These are phyloP conservation scores for Hydropsyche tenuis DNA, from an alignment of 1,140 invertebrate genomes.

Conservation along the genomic window DNA sequence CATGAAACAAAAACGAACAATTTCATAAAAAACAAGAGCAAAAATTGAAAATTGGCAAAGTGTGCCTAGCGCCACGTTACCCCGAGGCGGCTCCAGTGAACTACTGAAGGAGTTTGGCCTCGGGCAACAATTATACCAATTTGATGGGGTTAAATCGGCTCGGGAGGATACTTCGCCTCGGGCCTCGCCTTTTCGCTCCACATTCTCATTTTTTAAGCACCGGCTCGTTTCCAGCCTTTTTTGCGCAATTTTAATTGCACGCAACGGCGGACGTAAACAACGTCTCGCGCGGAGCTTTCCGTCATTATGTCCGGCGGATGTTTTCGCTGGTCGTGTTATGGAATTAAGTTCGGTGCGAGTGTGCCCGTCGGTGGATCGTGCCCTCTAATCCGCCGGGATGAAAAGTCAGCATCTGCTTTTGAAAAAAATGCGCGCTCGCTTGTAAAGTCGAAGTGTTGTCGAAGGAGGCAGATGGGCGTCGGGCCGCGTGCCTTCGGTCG, in stretches of 20 bases:
- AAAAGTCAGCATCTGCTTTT: conserved; percentile 16
- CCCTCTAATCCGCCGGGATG: conserved; percentile 4
- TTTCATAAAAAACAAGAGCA: background rate
- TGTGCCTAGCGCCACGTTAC: conserved; percentile 44
- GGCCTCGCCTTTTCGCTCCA: too few relatives aligned
- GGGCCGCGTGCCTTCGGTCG: conserved; percentile 18
- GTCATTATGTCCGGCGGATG: too few relatives aligned
- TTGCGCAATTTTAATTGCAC: conserved; percentile 10
- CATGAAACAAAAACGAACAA: background rate
- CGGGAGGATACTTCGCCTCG: background rate
- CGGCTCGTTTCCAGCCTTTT: too few relatives aligned
- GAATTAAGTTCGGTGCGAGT: too few relatives aligned
- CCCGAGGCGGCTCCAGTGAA: conserved; percentile 46
- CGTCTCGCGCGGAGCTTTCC: too few relatives aligned
- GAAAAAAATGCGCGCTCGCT: too few relatives aligned
- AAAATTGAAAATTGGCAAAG: conserved; percentile 15
- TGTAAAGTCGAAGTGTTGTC: background rate
- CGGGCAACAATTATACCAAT: conserved; percentile 37
- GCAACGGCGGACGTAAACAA: background rate
- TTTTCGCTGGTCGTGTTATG: too few relatives aligned
- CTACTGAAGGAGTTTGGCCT: conserved; percentile 48
- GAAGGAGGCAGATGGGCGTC: conserved; percentile 13
- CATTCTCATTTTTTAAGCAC: too few relatives aligned
- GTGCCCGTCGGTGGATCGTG: background rate
- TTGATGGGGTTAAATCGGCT: conserved; percentile 23